Evolutionary conservation across 2,888 invertebrate species (phyloP).

Genomic region (Masnerella sp.): DNA sequence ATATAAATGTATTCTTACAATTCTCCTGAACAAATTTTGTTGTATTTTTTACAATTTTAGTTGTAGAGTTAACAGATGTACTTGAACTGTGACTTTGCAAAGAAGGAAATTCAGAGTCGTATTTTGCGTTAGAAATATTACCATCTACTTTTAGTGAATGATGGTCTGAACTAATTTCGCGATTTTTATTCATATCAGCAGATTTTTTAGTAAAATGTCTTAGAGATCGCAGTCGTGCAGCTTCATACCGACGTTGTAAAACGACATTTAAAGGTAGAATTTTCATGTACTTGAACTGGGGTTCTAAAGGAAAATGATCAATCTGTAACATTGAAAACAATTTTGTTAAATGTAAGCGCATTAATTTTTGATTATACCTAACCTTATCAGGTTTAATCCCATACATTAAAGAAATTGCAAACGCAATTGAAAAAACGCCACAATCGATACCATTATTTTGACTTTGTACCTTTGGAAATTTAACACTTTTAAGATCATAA

Average conservation of each 20-base stretch:
- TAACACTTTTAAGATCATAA: neutral
- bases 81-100: too few relatives aligned
- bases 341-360: slow-evolving; percentile 3
- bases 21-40: too few relatives aligned
- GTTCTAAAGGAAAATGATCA: slow-evolving; percentile 16
- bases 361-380: neutral
- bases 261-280: neutral
- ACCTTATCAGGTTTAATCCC: slow-evolving; percentile 1
- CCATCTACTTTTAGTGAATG: too few relatives aligned
- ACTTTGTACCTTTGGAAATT: too few relatives aligned
- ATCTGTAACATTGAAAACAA: neutral
- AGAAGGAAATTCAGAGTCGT: too few relatives aligned
- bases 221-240: neutral
- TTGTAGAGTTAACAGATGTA: too few relatives aligned
- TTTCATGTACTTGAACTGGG: neutral
- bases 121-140: too few relatives aligned
- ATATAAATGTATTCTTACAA: too few relatives aligned
- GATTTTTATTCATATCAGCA: too few relatives aligned
- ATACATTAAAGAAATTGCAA: slow-evolving; percentile 3
- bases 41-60: too few relatives aligned
- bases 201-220: neutral
- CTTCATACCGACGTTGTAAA: too few relatives aligned
- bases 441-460: neutral
- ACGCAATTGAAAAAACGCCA: slow-evolving; percentile 2
- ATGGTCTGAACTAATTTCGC: too few relatives aligned